phyloP scores from a whole-genome alignment of 2,113 vertebrate species.

The Varanus komodoensis region DNA sequence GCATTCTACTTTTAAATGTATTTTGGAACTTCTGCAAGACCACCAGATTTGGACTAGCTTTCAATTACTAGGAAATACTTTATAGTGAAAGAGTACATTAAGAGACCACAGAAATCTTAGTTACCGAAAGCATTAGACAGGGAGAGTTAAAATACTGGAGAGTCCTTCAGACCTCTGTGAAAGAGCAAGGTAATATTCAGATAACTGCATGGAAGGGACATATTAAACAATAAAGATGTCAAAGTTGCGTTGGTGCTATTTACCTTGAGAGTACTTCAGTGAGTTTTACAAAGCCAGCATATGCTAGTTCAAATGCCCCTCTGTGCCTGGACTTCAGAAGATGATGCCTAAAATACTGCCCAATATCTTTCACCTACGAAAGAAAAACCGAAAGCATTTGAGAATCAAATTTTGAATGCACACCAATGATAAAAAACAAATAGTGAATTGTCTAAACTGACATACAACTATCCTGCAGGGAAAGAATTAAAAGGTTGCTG shows the following conservation, averaged over 20 bases:
- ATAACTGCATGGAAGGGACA: background rate
- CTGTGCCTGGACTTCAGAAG: conserved; percentile 96
- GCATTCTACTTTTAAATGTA: background rate
- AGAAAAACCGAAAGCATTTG: background rate
- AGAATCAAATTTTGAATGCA: background rate
- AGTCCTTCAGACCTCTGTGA: background rate
- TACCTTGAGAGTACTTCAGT: conserved; percentile 93
- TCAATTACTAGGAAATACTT: background rate
- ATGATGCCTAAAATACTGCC: conserved; percentile 93
- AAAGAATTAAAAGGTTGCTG: background rate
- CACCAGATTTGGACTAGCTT: background rate
- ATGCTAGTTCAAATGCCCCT: conserved; percentile 96
- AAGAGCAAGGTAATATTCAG: background rate
- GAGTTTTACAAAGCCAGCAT: conserved; percentile 94
- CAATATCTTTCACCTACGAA: conserved; percentile 89
- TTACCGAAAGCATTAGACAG: background rate
- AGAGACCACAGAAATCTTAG: background rate
- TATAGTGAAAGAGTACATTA: background rate
- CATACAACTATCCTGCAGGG: background rate
- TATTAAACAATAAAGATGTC: background rate
- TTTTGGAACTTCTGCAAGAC: background rate
- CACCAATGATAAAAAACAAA: background rate
- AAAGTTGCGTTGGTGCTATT: conserved; percentile 28
- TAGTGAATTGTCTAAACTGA: no score
- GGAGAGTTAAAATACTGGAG: background rate